These are phyloP conservation scores for Bergia sp. DNA, from an alignment of 92 coral and sea anemone genomes.

Conservation along the genomic window DNA sequence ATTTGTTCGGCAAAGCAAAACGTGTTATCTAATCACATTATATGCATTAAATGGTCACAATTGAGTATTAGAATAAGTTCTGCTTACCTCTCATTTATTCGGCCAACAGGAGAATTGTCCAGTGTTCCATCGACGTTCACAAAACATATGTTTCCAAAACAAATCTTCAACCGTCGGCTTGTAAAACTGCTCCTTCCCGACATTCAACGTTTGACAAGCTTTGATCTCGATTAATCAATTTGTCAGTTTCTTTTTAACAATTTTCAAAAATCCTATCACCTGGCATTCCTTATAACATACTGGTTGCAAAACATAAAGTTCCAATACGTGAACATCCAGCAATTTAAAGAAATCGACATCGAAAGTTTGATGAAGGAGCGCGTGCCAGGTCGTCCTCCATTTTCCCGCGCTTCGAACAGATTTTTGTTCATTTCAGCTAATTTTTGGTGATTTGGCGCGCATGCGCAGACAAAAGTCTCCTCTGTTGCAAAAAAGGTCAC, in stretches of 20 bases:
- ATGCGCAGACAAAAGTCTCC: too few relatives aligned
- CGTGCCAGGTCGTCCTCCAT: conserved; percentile 12
- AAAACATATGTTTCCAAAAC: conserved; percentile 21
- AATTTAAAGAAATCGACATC: background rate
- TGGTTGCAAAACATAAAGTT: background rate
- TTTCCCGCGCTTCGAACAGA: background rate
- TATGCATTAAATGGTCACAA: conserved; percentile 9
- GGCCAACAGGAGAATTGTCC: conserved; percentile 9
- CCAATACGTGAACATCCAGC: background rate
- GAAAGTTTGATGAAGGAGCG: conserved; percentile 6
- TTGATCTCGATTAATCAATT: conserved; percentile 14
- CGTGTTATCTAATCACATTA: conserved; percentile 18
- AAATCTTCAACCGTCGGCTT: conserved; percentile 1
- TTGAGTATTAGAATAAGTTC: conserved; percentile 8
- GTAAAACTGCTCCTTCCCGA: background rate
- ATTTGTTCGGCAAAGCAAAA: conserved; percentile 2
- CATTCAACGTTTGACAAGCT: conserved; percentile 23
- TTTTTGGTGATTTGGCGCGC: conserved; percentile 18
- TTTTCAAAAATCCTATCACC: background rate
- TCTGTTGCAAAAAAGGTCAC: too few relatives aligned
- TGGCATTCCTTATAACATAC: conserved; percentile 6
- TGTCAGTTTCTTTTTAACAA: conserved; percentile 11
- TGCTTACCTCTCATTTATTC: conserved; percentile 7
- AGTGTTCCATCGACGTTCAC: conserved; percentile 24
- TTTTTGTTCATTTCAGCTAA: conserved; percentile 5